A percentile compares a stretch with the other conserved stretches of the same genome.
Conservation (phyloP, 2,888 invertebrate species). For the Hemaris fuciformis region DNA sequence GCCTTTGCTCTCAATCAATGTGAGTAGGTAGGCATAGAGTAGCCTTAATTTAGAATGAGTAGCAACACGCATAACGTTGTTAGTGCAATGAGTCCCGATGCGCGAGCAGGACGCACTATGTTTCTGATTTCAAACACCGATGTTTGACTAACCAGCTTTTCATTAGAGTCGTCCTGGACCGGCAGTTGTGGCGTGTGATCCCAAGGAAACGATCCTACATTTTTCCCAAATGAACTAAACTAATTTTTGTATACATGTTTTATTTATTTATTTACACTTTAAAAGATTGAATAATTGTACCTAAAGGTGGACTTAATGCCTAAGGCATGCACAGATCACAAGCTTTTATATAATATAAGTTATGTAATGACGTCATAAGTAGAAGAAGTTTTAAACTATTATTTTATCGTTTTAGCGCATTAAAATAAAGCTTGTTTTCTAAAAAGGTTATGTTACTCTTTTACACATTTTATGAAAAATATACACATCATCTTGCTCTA, state of each 20-base stretch:
- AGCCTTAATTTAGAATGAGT: conserved; percentile 26
- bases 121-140: conserved; percentile 14
- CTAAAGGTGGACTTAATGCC: too few species aligned
- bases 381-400: too few species aligned
- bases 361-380: too few species aligned
- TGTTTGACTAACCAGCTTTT: conserved; percentile 14
- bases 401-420: too few species aligned
- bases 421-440: too few species aligned
- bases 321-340: too few species aligned
- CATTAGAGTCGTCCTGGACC: conserved; percentile 11
- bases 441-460: too few species aligned
- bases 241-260: neutral
- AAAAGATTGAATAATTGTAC: too few species aligned
- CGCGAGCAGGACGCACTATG: conserved; percentile 3
- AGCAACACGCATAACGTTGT: conserved; percentile 22
- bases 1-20: conserved; percentile 16
- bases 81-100: conserved; percentile 18
- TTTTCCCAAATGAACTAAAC: neutral
- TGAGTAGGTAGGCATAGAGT: conserved; percentile 12
- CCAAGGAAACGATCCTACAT: neutral
- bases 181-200: neutral
- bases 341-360: too few species aligned
- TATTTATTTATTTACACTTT: too few species aligned
- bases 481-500: too few species aligned
- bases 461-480: too few species aligned